Evolutionary conservation across 2,888 invertebrate genomes (phyloP).

Genomic region (Dendrolimus houi): DNA sequence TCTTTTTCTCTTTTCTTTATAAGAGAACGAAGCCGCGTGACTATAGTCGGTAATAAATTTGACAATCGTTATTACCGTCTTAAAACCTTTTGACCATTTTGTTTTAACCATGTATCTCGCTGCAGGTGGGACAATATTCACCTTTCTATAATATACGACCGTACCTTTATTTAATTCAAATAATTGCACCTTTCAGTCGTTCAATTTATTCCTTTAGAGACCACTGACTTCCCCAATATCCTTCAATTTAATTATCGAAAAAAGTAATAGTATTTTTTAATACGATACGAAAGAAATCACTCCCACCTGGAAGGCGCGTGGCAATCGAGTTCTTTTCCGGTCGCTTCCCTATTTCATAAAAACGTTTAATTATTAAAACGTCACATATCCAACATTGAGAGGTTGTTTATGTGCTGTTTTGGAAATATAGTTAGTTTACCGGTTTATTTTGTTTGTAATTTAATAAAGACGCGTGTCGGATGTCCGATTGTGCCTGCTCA

Average conservation of each 20-base stretch:
- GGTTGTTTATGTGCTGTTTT: neutral
- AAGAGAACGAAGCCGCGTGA: no score
- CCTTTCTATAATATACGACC: neutral
- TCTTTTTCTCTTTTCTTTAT: no score
- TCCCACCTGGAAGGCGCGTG: constrained; percentile 57
- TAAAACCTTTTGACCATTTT: neutral
- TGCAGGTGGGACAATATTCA: neutral
- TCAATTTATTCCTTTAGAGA: neutral
- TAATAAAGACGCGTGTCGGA: constrained; percentile 64
- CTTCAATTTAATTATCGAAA: constrained; percentile 18
- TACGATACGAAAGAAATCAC: constrained; percentile 34
- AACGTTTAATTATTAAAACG: constrained; percentile 21
- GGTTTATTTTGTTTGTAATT: constrained; percentile 66
- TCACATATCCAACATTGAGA: constrained; percentile 11
- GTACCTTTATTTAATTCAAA: neutral
- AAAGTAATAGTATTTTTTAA: constrained; percentile 34
- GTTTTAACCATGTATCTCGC: neutral
- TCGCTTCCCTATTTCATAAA: constrained; percentile 32
- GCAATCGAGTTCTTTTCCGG: constrained; percentile 46
- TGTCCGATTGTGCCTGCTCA: constrained; percentile 47
- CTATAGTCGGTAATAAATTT: no score
- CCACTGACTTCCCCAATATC: neutral
- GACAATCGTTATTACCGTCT: no score
- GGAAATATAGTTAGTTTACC: constrained; percentile 24
- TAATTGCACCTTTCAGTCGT: neutral